Evolutionary conservation across 2,888 invertebrate species (phyloP).

Genomic region (Yponomeuta evonymella): DNA sequence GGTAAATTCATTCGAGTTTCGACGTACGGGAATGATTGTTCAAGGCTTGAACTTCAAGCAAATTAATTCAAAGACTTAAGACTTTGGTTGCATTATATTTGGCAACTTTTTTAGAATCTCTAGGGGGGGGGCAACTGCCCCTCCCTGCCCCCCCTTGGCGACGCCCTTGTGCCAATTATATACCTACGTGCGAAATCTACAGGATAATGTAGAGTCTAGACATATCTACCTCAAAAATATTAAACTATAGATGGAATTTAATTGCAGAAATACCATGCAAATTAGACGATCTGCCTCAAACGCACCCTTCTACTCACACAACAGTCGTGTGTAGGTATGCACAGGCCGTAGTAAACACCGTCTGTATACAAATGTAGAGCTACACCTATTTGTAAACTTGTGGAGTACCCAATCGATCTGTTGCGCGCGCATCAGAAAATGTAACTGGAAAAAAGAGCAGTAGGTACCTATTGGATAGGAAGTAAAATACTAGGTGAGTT

Average conservation of each 20-base stretch:
- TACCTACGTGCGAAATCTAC: too few species aligned
- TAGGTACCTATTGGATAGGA: neutral
- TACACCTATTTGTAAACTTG: neutral
- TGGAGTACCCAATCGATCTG: slow-evolving; percentile 48
- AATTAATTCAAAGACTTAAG: too few species aligned
- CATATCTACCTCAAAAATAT: neutral
- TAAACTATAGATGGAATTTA: neutral
- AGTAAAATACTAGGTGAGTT: slow-evolving; percentile 3
- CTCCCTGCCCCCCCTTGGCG: too few species aligned
- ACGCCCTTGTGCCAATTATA: too few species aligned
- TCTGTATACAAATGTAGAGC: slow-evolving; percentile 31
- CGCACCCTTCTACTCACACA: neutral
- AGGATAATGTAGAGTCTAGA: too few species aligned
- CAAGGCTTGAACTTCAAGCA: too few species aligned
- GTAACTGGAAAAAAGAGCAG: neutral
- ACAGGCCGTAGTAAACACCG: slow-evolving; percentile 30
- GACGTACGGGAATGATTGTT: too few species aligned
- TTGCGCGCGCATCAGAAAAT: slow-evolving; percentile 54
- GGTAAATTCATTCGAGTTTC: too few species aligned
- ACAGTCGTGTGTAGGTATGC: too few species aligned
- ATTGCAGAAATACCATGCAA: neutral
- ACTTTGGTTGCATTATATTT: too few species aligned
- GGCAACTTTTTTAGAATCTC: too few species aligned
- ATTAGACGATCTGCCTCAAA: neutral
- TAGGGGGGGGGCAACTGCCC: too few species aligned